Conservation (phyloP, 2,797 vertebrate genomes). For the Halcyon chelicuti region DNA sequence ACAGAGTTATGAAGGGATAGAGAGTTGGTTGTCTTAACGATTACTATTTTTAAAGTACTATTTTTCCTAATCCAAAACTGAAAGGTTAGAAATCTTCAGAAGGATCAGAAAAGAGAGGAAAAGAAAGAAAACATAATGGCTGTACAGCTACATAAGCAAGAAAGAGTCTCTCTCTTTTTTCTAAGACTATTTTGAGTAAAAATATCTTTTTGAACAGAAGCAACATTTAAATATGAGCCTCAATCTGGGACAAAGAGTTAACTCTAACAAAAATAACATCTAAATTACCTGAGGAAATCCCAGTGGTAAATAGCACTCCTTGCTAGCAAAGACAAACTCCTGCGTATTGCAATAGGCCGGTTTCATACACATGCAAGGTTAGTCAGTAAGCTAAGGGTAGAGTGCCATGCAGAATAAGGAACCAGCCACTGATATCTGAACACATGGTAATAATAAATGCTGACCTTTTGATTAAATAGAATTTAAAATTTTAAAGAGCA, state of each 20-base stretch:
- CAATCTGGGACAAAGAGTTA: background rate
- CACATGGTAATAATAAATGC: background rate
- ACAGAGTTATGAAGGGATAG: background rate
- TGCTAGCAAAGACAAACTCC: background rate
- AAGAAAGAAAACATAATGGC: background rate
- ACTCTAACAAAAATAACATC: background rate
- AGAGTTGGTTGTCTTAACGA: background rate
- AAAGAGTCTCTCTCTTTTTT: background rate
- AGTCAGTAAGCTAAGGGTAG: background rate
- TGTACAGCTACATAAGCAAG: background rate
- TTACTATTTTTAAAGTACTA: background rate
- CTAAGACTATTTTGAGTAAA: background rate
- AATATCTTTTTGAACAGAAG: slow-evolving; percentile 38
- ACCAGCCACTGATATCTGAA: background rate
- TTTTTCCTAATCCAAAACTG: background rate
- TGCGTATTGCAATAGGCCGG: fast-evolving
- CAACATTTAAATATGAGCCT: background rate
- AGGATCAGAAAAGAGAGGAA: background rate
- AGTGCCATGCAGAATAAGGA: background rate
- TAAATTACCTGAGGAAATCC: background rate
- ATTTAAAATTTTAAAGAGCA: background rate
- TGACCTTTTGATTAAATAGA: background rate
- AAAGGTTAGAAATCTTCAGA: background rate
- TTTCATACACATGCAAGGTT: background rate
- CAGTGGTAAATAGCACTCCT: background rate